phyloP scores from a whole-genome alignment of 92 coral and sea anemone species.

The Porites evermanni region DNA sequence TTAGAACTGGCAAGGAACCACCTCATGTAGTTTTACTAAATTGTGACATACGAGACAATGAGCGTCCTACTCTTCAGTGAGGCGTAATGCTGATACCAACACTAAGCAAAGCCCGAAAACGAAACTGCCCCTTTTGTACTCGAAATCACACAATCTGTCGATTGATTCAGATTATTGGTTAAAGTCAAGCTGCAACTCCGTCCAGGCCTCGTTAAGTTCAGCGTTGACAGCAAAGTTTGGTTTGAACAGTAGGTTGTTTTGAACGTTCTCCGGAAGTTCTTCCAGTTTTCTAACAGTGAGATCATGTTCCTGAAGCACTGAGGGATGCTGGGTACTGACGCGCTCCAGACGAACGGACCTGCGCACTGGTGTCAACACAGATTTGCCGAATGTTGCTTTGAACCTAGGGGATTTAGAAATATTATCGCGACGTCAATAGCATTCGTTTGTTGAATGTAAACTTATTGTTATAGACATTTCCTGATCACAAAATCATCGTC shows the following conservation, averaged over 20 bases:
- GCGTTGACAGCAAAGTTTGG: conserved; percentile 81
- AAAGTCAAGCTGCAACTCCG: conserved; percentile 46
- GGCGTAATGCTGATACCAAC: no score
- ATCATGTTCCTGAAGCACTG: conserved; percentile 76
- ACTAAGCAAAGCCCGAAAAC: no score
- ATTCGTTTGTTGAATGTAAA: not conserved
- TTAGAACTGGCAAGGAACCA: no score
- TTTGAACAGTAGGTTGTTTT: conserved; percentile 67
- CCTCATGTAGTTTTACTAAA: no score
- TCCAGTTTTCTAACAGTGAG: conserved; percentile 64
- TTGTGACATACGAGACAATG: no score
- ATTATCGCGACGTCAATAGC: not conserved
- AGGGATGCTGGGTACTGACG: conserved; percentile 64
- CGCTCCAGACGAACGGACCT: conserved; percentile 74
- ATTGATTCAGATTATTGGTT: not conserved
- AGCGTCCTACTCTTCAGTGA: no score
- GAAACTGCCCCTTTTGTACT: no score
- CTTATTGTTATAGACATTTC: not conserved
- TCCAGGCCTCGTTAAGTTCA: conserved; percentile 80
- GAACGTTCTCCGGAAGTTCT: conserved; percentile 70
- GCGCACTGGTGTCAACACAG: conserved; percentile 79
- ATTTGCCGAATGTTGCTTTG: conserved; percentile 60
- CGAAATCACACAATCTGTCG: no score
- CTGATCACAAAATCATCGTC: not conserved
- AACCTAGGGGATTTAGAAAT: conserved; percentile 28